These are phyloP conservation scores for Physella acuta DNA, from an alignment of 1,140 invertebrate genomes.

Conservation along the genomic window DNA sequence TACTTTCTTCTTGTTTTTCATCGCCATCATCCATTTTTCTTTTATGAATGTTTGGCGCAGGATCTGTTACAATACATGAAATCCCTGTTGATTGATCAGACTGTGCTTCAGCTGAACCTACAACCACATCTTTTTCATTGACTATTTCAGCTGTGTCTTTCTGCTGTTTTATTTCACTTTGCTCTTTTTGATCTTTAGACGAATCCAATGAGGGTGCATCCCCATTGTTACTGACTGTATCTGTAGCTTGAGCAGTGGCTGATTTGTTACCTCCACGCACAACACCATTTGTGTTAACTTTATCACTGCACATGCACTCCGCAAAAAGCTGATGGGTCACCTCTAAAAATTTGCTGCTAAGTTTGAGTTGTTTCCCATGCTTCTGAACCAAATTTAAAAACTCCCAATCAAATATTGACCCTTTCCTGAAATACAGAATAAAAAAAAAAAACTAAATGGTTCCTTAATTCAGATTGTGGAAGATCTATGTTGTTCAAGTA, in stretches of 20 bases:
- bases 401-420: not conserved
- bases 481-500: no score
- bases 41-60: not conserved
- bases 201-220: not conserved
- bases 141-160: not conserved
- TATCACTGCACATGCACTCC: not conserved
- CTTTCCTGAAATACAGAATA: slow-evolving; percentile 13
- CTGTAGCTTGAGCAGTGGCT: not conserved
- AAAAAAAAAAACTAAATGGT: no score
- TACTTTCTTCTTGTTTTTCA: not conserved
- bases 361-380: not conserved
- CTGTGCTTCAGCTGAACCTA: not conserved
- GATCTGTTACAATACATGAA: no score
- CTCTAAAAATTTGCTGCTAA: slow-evolving; percentile 8
- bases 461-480: no score
- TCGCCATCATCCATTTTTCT: not conserved
- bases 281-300: no score
- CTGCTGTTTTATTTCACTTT: not conserved
- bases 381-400: not conserved
- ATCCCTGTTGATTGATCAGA: not conserved
- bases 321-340: not conserved
- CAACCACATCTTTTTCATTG: not conserved
- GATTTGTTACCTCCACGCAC: no score
- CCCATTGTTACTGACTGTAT: not conserved
- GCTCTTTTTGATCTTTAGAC: not conserved